Evolutionary conservation across 2,888 invertebrate genomes (phyloP), one percentile per base, ranked within the genome.

Genomic region (Drosophila greeni): DNA sequence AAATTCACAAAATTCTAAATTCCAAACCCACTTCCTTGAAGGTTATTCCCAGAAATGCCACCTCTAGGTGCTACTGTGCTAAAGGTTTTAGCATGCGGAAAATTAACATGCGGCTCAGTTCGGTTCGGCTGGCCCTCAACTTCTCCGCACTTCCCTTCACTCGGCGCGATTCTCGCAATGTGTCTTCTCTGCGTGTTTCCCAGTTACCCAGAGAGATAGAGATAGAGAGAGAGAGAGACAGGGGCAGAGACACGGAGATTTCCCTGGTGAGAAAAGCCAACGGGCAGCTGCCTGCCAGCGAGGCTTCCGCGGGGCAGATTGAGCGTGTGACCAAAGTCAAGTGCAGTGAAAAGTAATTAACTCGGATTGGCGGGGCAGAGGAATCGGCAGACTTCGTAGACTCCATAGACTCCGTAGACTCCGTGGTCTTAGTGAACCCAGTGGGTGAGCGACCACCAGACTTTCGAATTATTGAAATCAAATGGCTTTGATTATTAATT

Each of bases 71-170:
- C 81, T 81, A 84, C 81, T 84, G 81, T 81, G 83, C 84, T 84
- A 84, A 81, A 81, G 82, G 77, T 80, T 81, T 81, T 80, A 81
- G 81, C 82, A 85, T 84, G 82, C 85, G 82, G 82, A 82, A 82
- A 85, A 82, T 82, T 85, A 82, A 82, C 82, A 82, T 82, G 82
- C 77, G 74, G 75, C 84, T 73, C 65, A 49, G 64, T 58, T 58
- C 40, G 49, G 49, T 34, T 34, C 34, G 47, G 51, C 51, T 36
- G 55, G 51, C 55, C 47, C 55, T 40, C 62, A 34, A 26, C 54
- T 39, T 47, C 52, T 39, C 26, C 31, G 26, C 31, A 40, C 51
- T 47, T 33, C 49, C 57, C 57, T 36, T 33, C 45, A 51, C 45
- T 31, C 33, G 12, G 29, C 18, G 31, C 42, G 23, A 33, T 49